Evolutionary conservation across 2,113 vertebrate genomes (phyloP), one percentile per base, ranked within the genome.

Genomic region (Engraulis encrasicolus): DNA sequence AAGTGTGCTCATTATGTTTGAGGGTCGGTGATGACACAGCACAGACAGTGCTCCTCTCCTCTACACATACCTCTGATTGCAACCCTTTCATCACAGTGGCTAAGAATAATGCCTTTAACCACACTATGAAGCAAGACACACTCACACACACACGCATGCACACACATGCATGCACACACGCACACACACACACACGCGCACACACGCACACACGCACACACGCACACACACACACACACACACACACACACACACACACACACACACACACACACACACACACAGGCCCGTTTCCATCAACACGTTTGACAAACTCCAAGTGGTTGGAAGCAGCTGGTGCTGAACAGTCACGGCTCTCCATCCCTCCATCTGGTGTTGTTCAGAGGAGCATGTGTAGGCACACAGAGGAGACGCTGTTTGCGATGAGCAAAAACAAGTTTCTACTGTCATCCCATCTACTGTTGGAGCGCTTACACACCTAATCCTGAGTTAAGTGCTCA

Each of bases 321-420:
- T 61, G 6, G 58, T 37, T 50, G 74, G 79, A 77, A 85, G 50
- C 50, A 79, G 40, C 45, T 79, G 52, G 77, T 82, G 79, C 77
- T 12, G 12, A 50, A 36, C 50, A 74, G 78, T 20, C 31, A 40
- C 34, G 27, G 23, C 48, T 66, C 31, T 52, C 58, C 71, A 85
- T 85, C 48, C 31, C 31, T 52, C 58, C 71, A 85, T 85, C 84
- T 85, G 77, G 66, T 78, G 45, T 20, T 20, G 71, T 31, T 79
- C 77, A 79, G 77, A 34, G 27, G 17, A 31, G 36, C 34, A 6
- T 18, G 50, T 34, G 19, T 58, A 34, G 23, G 23, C 27, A 11
- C 54, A 61, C 2, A 27, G 58, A 66, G 58, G 58, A 9, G n/a
- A n/a, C 11, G 58, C 31, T 66, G 58, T 66, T 66, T 27, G 58